A percentile compares a stretch with the other conserved stretches of the same genome.
Evolutionary conservation across 2,113 vertebrate genomes (phyloP).

Genomic region (Pygathrix nemaeus): DNA sequence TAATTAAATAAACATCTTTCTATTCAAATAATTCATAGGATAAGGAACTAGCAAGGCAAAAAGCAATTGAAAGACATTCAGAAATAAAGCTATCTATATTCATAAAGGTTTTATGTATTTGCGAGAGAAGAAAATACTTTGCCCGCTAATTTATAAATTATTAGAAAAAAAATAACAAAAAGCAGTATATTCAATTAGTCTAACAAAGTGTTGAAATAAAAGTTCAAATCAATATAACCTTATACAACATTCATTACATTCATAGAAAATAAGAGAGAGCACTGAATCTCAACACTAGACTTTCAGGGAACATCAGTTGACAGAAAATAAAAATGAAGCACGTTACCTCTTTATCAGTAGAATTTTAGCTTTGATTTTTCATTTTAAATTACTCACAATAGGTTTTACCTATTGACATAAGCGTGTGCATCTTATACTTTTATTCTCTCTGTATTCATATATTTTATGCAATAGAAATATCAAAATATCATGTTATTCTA

Average conservation of each 20-base stretch:
- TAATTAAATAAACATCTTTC: conserved; percentile 47
- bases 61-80: not conserved
- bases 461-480: not conserved
- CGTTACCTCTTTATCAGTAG: not conserved
- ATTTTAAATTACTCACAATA: not conserved
- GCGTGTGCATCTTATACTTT: not conserved
- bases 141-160: not conserved
- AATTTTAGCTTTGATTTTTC: conserved; percentile 13
- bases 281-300: not conserved
- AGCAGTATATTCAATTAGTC: not conserved
- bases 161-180: not conserved
- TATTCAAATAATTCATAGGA: conserved; percentile 43
- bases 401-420: not conserved
- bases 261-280: not conserved
- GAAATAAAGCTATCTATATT: not conserved
- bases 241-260: not conserved
- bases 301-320: not conserved
- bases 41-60: conserved; percentile 15
- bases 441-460: not conserved
- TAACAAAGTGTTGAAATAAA: not conserved
- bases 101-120: not conserved
- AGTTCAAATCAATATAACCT: not conserved
- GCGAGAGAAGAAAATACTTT: not conserved
- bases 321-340: not conserved
- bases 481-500: not conserved